Evolutionary conservation across 2,797 vertebrate genomes (phyloP).

Genomic region (Phoxinus dragarum): DNA sequence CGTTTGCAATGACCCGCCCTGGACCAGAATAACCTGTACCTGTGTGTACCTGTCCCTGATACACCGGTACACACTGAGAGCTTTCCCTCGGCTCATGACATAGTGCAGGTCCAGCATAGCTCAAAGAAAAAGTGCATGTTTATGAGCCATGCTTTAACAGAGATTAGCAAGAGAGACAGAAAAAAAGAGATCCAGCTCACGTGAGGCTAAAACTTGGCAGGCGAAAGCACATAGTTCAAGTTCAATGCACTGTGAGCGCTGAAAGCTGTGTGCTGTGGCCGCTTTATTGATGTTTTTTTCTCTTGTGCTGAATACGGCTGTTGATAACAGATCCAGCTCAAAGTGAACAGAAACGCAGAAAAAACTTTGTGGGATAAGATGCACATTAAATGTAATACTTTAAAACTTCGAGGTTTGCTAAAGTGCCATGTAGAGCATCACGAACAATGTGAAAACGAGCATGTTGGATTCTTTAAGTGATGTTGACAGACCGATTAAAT

Average conservation of each 20-base stretch:
- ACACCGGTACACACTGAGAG: neutral
- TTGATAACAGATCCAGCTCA: constrained; percentile 8
- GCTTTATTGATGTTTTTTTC: constrained; percentile 37
- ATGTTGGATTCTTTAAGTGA: neutral
- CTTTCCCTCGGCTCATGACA: neutral
- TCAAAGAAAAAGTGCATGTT: constrained; percentile 1
- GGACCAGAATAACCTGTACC: constrained; percentile 18
- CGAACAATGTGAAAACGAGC: neutral
- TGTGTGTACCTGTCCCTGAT: constrained; percentile 11
- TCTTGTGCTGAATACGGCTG: neutral
- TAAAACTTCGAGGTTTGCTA: neutral
- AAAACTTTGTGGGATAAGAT: neutral
- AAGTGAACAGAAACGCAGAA: neutral
- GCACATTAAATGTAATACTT: neutral
- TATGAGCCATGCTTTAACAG: neutral
- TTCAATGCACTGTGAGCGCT: constrained; percentile 26
- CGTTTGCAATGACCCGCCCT: neutral
- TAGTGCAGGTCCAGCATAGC: neutral
- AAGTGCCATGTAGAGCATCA: neutral
- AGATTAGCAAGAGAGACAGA: neutral
- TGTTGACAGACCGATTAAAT: constrained; percentile 25
- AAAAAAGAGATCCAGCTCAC: constrained; percentile 9
- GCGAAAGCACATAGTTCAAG: constrained; percentile 23
- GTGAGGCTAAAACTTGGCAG: constrained; percentile 40
- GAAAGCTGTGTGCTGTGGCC: constrained; percentile 16